Conservation (phyloP, 2,797 vertebrate species). For the Sebastes trivittatus region DNA sequence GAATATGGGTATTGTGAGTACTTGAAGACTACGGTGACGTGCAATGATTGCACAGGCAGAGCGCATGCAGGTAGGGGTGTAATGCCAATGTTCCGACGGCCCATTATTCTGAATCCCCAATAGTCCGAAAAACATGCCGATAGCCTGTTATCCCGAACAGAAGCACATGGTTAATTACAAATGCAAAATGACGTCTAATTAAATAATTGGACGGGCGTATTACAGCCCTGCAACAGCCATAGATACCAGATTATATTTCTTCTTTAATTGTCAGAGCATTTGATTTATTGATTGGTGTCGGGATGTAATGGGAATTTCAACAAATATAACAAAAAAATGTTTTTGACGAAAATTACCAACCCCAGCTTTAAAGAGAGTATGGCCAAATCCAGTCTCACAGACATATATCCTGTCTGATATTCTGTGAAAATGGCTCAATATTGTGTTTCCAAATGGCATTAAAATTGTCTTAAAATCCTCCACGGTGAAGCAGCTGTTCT, state of each 20-base stretch:
- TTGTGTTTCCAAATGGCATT: neutral
- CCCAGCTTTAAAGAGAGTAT: neutral
- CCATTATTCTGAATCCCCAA: too few species aligned
- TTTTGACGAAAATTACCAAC: neutral
- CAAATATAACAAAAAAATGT: neutral
- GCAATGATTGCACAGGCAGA: too few species aligned
- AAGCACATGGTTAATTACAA: too few species aligned
- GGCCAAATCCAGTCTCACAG: neutral
- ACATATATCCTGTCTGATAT: neutral
- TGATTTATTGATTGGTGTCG: neutral
- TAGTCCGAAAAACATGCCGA: too few species aligned
- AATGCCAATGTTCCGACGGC: too few species aligned
- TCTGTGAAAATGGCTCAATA: neutral
- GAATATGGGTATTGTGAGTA: too few species aligned
- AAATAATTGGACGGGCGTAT: too few species aligned
- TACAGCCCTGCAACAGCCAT: rapidly evolving
- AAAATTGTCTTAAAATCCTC: neutral
- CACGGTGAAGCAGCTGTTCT: constrained; percentile 24
- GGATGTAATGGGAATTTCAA: neutral
- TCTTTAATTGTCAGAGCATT: neutral
- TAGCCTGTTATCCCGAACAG: too few species aligned
- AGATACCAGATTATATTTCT: too few species aligned
- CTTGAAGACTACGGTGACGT: too few species aligned
- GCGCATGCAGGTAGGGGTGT: rapidly evolving
- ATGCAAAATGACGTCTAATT: rapidly evolving